Conservation (phyloP, 2,113 vertebrate species). For the Entelurus aequoreus region DNA sequence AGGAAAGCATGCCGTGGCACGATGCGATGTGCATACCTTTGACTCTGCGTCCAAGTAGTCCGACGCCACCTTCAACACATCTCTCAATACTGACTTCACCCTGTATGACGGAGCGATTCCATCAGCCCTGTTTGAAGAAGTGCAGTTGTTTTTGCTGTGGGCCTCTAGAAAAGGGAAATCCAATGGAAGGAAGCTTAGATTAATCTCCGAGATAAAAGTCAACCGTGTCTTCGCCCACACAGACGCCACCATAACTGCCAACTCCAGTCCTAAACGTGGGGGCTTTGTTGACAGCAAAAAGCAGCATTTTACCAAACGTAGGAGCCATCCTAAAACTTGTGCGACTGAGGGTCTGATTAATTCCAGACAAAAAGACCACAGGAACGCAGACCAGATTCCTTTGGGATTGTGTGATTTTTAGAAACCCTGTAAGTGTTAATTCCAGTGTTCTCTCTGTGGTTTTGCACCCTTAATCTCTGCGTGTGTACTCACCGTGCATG, state of each 20-base stretch:
- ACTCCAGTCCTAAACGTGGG: slow-evolving; percentile 24
- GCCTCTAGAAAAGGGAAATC: slow-evolving; percentile 27
- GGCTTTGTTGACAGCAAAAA: not conserved
- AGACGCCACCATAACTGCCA: not conserved
- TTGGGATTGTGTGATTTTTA: slow-evolving; percentile 12
- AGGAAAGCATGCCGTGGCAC: not conserved
- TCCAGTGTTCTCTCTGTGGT: not conserved
- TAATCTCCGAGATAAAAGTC: slow-evolving; percentile 53
- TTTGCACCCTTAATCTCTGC: not conserved
- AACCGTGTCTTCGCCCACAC: slow-evolving; percentile 33
- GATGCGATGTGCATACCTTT: too few relatives aligned
- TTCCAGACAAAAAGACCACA: slow-evolving; percentile 26
- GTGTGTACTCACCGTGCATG: not conserved
- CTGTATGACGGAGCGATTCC: not conserved
- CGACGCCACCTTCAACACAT: not conserved
- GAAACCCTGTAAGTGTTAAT: slow-evolving; percentile 15
- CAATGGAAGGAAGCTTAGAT: slow-evolving; percentile 56
- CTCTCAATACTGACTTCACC: not conserved
- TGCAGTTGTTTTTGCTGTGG: slow-evolving; percentile 41
- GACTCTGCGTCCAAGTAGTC: too few relatives aligned
- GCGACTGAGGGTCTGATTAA: slow-evolving; percentile 11
- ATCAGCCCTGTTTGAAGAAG: slow-evolving; percentile 26
- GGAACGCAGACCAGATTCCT: slow-evolving; percentile 25
- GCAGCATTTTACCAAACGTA: not conserved
- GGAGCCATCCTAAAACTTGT: not conserved